Evolutionary conservation across 2,113 vertebrate species (phyloP), one percentile per base, ranked within the genome.

Genomic region (Hepsetus odoe): DNA sequence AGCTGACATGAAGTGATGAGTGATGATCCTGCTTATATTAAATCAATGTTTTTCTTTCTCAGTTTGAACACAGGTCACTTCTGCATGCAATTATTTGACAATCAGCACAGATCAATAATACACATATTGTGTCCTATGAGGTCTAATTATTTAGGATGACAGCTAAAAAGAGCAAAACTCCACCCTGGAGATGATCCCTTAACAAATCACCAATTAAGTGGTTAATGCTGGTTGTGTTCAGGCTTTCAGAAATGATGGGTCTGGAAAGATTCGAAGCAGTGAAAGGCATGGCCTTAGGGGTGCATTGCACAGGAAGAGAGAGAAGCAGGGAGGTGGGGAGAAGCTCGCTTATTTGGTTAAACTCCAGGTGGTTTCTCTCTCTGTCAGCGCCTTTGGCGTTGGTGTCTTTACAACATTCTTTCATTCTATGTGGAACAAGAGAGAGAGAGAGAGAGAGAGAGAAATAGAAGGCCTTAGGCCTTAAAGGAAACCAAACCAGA

Each of bases 321-420:
- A 1, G 0, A 30, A 58, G 10, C 53, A 67, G 11, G 61, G 18
- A 38, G 3, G 12, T 33, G 28, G 44, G 18, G 24, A 65, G 33
- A 81, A 82, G 64, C 80, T 90, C 85, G 82, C 6, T 26, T 82
- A 83, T 87, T 85, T 61, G 58, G 56, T 80, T 85, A 80, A 72
- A 75, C 85, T 87, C 84, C 85, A 87, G 85, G 86, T 87, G 85
- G 83, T 80, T 89, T 85, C 86, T 85, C 86, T 85, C 69, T 72
- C 78, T 88, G 86, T 87, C 84, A 82, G 78, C 75, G 35, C 72
- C 13, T 62, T 35, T 49, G 56, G 71, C 2, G n/a, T 82, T 82
- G 32, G 40, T 71, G 72, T 72, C 33, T 81, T 65, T 7, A 33
- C 55, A 38, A 65, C 80, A 83, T 88, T 88, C 85, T 83, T 86